Base-by-base conservation (phyloP, 1,140 invertebrate genomes). In the Rhyzopertha dominica region DNA sequence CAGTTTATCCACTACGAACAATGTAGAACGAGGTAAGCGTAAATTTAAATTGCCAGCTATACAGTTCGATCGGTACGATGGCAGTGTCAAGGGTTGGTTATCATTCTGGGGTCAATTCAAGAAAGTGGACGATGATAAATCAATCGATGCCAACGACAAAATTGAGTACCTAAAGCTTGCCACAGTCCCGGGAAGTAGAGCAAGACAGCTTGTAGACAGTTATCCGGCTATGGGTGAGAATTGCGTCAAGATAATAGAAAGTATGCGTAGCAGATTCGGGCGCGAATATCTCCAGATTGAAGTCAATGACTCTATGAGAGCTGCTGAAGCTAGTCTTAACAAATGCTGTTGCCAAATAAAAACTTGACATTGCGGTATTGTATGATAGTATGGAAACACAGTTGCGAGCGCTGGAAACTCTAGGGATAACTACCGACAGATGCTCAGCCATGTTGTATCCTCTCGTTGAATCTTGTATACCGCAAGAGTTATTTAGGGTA, bases 101-200 rank as follows among this genome's bases (percentile, higher is more conserved):
- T 28, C 42, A 3, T 70, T 67, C 46, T 69, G 64, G 63, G 47
- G 50, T 12, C 56, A 56, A 43, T 68, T 68, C 34, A 54, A 56
- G 23, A 58, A 60, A 19, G 62, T 70, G n/a, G 52, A 70, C 43
- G 58, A 62, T 23, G 62, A 68, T 41, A 10, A 16, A 12, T 34
- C 37, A 2, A 24, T 68, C 0, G 29, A 45, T n/a, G 46, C 41
- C 5, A 44, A 49, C 5, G 53, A 65, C 35, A 69, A 67, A 40
- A 44, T 44, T 16, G 40, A 43, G 35, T 43, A 43, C 23, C 22
- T 35, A 37, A n/a, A n/a, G n/a, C n/a, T n/a, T n/a, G 23, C 35
- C 13, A 44, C 42, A 12, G 22, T 40, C 23, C 35, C 31, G 13
- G 32, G 24, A 8, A 44, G 31, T 17, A 44, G 29, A 23, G 35